These are phyloP conservation scores for Psilopsiagon aymara DNA, from an alignment of 2,113 vertebrate genomes.

Conservation along the genomic window DNA sequence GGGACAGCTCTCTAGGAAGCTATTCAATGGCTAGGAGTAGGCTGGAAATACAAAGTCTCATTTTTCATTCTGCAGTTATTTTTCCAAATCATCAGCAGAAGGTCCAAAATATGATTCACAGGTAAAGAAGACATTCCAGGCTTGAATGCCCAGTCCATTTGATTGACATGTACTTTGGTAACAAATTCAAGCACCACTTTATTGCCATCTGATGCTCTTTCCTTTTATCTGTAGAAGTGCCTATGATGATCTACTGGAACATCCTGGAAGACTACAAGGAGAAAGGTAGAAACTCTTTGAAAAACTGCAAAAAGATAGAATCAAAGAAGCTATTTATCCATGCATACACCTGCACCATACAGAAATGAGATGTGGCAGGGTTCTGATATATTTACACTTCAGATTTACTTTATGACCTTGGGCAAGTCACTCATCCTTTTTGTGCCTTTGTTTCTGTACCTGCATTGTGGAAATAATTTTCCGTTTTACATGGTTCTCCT, in stretches of 20 bases:
- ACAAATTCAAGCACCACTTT: background rate
- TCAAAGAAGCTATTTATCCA: background rate
- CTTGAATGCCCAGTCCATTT: background rate
- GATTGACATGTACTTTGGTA: background rate
- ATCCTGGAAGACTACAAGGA: background rate
- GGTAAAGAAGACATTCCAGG: background rate
- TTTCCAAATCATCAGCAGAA: background rate
- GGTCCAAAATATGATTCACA: background rate
- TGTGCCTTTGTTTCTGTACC: slow-evolving; percentile 2
- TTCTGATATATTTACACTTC: background rate
- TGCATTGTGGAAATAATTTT: slow-evolving; percentile 27
- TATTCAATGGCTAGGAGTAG: background rate
- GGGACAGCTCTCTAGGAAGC: background rate
- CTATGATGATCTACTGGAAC: background rate
- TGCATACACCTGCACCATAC: background rate
- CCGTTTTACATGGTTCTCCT: background rate
- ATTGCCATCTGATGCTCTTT: background rate
- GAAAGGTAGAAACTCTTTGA: background rate
- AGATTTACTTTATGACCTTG: slow-evolving; percentile 11
- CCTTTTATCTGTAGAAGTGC: background rate
- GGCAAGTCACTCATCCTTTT: background rate
- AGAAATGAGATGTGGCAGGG: background rate
- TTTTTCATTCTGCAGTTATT: background rate
- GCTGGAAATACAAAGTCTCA: background rate
- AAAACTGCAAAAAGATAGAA: background rate